Conservation (phyloP, 2,113 vertebrate genomes). For the Vireo altiloquus region DNA sequence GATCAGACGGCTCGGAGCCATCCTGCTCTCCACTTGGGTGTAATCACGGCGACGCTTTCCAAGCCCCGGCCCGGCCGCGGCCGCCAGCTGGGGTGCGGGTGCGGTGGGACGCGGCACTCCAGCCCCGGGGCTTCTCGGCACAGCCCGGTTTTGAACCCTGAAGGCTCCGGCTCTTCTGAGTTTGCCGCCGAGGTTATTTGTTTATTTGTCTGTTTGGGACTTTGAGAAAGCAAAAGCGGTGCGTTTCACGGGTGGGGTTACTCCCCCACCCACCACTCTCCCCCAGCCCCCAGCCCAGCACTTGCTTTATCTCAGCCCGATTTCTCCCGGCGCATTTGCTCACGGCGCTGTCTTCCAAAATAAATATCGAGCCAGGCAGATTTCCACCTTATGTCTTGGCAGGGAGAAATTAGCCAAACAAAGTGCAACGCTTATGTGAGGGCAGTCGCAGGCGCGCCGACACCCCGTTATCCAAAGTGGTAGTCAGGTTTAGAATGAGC, state of each 20-base stretch:
- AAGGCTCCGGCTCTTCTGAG: neutral
- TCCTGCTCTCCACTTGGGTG: slow-evolving; percentile 76
- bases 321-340: neutral
- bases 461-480: neutral
- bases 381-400: slow-evolving; percentile 27
- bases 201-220: neutral
- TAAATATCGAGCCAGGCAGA: neutral
- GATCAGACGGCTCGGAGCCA: slow-evolving; percentile 84
- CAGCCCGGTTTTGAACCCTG: neutral
- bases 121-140: neutral
- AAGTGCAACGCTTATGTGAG: neutral
- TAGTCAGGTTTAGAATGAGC: neutral
- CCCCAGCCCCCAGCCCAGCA: neutral
- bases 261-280: too few relatives aligned
- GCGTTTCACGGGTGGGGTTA: neutral
- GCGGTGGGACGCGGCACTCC: neutral
- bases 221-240: neutral
- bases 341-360: neutral
- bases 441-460: neutral
- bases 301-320: neutral
- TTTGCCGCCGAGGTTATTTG: neutral
- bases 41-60: slow-evolving; percentile 71
- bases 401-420: slow-evolving; percentile 18
- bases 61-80: slow-evolving; percentile 49
- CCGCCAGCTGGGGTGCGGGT: slow-evolving; percentile 65